Conservation (phyloP, 2,888 invertebrate genomes). For the Melitaea athalia region DNA sequence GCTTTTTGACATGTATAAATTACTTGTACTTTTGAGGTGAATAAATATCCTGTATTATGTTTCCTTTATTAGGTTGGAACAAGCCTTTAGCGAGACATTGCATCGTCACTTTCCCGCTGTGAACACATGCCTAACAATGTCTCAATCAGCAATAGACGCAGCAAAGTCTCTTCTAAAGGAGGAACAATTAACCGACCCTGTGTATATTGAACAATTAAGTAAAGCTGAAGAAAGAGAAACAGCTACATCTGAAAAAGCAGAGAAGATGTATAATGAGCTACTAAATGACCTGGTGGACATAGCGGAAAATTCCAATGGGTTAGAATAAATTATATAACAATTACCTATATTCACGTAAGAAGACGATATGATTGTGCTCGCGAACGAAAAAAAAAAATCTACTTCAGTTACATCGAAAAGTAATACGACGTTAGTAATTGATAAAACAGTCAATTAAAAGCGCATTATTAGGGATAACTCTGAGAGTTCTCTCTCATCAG, state of each 20-base stretch:
- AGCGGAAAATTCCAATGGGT: slow-evolving; percentile 69
- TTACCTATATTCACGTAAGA: neutral
- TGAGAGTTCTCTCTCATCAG: no score
- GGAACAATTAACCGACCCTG: slow-evolving; percentile 56
- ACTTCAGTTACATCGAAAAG: no score
- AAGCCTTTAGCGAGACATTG: slow-evolving; percentile 78
- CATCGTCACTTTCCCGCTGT: slow-evolving; percentile 84
- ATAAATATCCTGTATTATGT: neutral
- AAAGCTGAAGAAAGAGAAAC: slow-evolving; percentile 62
- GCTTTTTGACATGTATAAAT: no score
- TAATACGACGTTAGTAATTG: no score
- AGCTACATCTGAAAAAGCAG: slow-evolving; percentile 69
- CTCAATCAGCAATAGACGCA: slow-evolving; percentile 73
- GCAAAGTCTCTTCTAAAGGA: slow-evolving; percentile 74
- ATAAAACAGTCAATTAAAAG: no score
- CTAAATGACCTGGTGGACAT: slow-evolving; percentile 80
- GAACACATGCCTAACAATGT: slow-evolving; percentile 81
- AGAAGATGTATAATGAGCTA: slow-evolving; percentile 78
- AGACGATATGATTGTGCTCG: neutral
- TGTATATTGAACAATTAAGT: slow-evolving; percentile 49
- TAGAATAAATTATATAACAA: slow-evolving; percentile 41
- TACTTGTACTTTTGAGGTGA: no score
- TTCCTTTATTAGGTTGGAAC: slow-evolving; percentile 73
- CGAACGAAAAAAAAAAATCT: no score
- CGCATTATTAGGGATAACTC: no score